These are phyloP conservation scores for Andrena bucephala DNA, from an alignment of 2,888 invertebrate genomes.

Conservation along the genomic window DNA sequence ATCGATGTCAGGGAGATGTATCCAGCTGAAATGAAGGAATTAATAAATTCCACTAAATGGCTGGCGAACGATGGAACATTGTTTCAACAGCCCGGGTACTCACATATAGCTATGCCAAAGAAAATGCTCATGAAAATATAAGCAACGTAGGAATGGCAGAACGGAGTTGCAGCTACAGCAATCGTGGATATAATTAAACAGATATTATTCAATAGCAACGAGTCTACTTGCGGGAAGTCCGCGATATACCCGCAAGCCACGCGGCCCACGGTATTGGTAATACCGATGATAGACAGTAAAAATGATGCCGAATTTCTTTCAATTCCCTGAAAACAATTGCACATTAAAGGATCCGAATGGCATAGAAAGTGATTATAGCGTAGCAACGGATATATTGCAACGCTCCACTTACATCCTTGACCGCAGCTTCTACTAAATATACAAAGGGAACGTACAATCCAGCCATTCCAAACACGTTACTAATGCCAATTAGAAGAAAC, in stretches of 20 bases:
- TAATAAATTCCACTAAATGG: not conserved
- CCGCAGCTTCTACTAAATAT: constrained; percentile 94
- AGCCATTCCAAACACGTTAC: constrained; percentile 98
- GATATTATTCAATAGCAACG: constrained; percentile 96
- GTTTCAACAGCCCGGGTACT: constrained; percentile 84
- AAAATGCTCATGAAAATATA: constrained; percentile 93
- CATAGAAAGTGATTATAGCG: not conserved
- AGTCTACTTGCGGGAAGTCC: constrained; percentile 96
- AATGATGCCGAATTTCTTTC: constrained; percentile 90
- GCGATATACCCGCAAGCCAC: constrained; percentile 96
- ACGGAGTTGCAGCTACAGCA: constrained; percentile 93
- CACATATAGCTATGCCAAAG: constrained; percentile 96
- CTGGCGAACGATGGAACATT: not conserved
- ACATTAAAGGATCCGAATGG: not conserved
- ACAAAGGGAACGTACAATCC: constrained; percentile 99
- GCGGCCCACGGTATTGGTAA: constrained; percentile 97
- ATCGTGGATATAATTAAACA: constrained; percentile 96
- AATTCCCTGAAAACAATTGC: constrained; percentile 88
- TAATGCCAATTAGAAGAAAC: constrained; percentile 96
- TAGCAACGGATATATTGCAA: not conserved
- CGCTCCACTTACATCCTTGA: constrained; percentile 87
- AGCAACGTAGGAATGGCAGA: constrained; percentile 91
- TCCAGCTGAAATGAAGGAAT: constrained; percentile 89
- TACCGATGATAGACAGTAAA: constrained; percentile 93
- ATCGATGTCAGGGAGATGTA: constrained; percentile 99